These are phyloP conservation scores for Ahaetulla prasina DNA, from an alignment of 2,113 vertebrate genomes.

Conservation along the genomic window DNA sequence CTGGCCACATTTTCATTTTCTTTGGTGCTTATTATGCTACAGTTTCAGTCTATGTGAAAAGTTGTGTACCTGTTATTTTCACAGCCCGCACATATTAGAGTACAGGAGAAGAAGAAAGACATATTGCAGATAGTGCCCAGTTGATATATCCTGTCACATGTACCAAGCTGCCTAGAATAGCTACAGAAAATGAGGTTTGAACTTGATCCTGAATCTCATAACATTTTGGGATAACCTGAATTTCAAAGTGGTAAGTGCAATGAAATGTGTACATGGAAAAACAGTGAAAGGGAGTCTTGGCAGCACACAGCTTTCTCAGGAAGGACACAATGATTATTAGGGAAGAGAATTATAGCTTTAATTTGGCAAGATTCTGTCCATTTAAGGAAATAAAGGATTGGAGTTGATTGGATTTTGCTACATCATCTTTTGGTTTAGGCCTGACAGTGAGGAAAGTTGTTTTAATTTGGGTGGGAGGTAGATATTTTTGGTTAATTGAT, in stretches of 20 bases:
- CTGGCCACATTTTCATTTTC: background rate
- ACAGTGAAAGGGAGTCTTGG: no score
- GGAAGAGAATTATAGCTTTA: background rate
- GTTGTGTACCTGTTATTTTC: background rate
- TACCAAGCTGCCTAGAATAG: background rate
- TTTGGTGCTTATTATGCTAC: background rate
- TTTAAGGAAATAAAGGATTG: no score
- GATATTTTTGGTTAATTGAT: background rate
- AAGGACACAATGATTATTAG: no score
- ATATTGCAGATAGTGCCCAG: background rate
- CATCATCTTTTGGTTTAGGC: background rate
- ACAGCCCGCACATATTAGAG: background rate
- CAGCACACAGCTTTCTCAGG: no score
- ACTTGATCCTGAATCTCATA: background rate
- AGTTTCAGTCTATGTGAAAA: background rate
- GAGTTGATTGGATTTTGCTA: no score
- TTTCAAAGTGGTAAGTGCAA: background rate
- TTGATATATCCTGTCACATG: background rate
- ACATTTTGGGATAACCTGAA: background rate
- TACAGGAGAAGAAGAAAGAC: background rate
- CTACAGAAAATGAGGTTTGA: background rate
- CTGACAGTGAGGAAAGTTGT: background rate
- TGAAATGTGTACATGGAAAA: no score
- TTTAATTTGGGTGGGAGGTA: background rate
- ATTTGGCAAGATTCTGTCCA: background rate